Percentiles rank a stretch among this genome's conserved stretches.
Evolutionary conservation across 53 echinoderm and acorn worm genomes (phyloP).

Genomic region (Stichopus horrens): DNA sequence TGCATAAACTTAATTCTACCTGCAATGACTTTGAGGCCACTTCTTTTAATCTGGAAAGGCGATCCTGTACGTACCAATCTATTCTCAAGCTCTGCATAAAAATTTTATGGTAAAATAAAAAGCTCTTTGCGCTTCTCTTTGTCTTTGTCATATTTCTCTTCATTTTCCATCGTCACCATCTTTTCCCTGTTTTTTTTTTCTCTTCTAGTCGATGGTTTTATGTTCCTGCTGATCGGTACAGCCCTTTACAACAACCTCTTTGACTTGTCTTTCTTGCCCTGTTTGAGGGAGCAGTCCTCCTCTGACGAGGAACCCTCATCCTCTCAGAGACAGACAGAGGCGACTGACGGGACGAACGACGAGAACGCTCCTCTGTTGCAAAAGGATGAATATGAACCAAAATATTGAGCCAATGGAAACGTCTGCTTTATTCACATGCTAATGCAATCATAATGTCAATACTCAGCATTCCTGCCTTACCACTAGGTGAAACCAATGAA

Average conservation of each 20-base stretch:
- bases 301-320: not conserved
- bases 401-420: not conserved
- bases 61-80: not conserved
- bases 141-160: not conserved
- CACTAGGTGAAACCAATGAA: no score
- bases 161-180: not conserved
- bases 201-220: constrained; percentile 74
- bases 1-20: no score
- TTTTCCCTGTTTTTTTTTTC: not conserved
- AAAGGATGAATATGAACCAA: constrained; percentile 26
- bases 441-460: no score
- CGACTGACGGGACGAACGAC: constrained; percentile 42
- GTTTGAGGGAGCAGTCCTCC: constrained; percentile 42
- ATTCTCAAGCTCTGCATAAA: no score
- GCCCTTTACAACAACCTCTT: constrained; percentile 76
- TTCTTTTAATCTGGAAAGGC: no score
- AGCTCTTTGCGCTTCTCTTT: not conserved
- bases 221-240: constrained; percentile 77
- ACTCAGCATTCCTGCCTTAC: no score
- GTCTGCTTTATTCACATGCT: no score
- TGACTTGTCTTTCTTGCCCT: constrained; percentile 73
- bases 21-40: no score
- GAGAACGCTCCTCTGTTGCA: constrained; percentile 56
- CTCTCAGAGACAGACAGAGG: constrained; percentile 35
- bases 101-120: no score